Conservation (phyloP, 2,888 invertebrate genomes). For the Acanthosoma haemorrhoidale region DNA sequence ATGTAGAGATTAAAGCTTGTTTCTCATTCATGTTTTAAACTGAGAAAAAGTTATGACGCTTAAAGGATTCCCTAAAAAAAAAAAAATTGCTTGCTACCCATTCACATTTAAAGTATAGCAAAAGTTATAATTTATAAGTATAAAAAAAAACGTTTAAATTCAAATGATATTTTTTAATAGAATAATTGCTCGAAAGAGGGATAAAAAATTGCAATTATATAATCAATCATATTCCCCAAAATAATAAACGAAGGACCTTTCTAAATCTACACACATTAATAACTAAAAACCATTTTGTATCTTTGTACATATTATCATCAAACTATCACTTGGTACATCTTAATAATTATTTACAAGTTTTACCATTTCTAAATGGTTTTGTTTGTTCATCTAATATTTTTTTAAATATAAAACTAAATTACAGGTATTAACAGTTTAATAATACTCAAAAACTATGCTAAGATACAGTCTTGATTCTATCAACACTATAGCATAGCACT, state of each 20-base stretch:
- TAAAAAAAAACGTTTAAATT: no score
- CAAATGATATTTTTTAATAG: no score
- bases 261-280: not conserved
- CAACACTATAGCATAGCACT: constrained; percentile 20
- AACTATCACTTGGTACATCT: not conserved
- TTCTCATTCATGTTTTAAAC: no score
- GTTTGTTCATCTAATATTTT: constrained; percentile 1
- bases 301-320: constrained; percentile 7
- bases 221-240: not conserved
- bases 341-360: not conserved
- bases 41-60: no score
- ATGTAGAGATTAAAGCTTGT: no score
- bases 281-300: not conserved
- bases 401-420: not conserved
- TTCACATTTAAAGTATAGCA: no score
- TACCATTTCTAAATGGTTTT: not conserved
- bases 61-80: no score
- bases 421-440: constrained; percentile 2
- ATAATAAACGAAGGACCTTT: not conserved
- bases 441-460: constrained; percentile 19
- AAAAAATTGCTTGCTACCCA: no score
- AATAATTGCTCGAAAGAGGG: not conserved
- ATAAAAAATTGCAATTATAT: not conserved
- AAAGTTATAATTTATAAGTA: no score
- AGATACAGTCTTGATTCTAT: constrained; percentile 26